Evolutionary conservation across 2,797 vertebrate species (phyloP), one percentile per base, ranked within the genome.

Genomic region (Geotrypetes seraphini): DNA sequence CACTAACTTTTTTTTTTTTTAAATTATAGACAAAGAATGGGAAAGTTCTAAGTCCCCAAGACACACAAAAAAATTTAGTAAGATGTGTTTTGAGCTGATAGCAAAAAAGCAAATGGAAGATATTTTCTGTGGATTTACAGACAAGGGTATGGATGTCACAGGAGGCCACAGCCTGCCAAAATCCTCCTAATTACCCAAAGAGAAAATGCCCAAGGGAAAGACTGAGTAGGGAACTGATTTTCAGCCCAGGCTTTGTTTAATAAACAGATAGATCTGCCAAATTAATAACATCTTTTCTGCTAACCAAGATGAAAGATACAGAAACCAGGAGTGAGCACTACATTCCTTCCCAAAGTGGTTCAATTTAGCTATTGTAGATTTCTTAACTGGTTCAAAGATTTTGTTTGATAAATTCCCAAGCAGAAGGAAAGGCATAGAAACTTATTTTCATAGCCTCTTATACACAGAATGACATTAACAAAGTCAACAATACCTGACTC

Each of bases 401-500:
- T n/a, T n/a, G n/a, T n/a, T n/a, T n/a, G n/a, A n/a, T n/a, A n/a
- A n/a, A n/a, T n/a, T n/a, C n/a, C n/a, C n/a, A n/a, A n/a, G n/a
- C n/a, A n/a, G n/a, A n/a, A n/a, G n/a, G n/a, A n/a, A n/a, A n/a
- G n/a, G n/a, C n/a, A n/a, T n/a, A n/a, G n/a, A n/a, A n/a, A n/a
- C n/a, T n/a, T n/a, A n/a, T n/a, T n/a, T n/a, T n/a, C n/a, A n/a
- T n/a, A n/a, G n/a, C n/a, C n/a, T n/a, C n/a, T n/a, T n/a, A n/a
- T n/a, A n/a, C n/a, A n/a, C n/a, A n/a, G n/a, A n/a, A n/a, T n/a
- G n/a, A n/a, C n/a, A n/a, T n/a, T n/a, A n/a, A n/a, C n/a, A n/a
- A n/a, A n/a, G n/a, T n/a, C n/a, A n/a, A 37, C 45, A 8, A 3
- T 77, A 96, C 92, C 91, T 50, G 87, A 79, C 38, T 90, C 92